Percentiles rank a stretch among this genome's conserved stretches.
Evolutionary conservation across 53 echinoderm and acorn worm species (phyloP).

Genomic region (Hippasteria phrygiana): DNA sequence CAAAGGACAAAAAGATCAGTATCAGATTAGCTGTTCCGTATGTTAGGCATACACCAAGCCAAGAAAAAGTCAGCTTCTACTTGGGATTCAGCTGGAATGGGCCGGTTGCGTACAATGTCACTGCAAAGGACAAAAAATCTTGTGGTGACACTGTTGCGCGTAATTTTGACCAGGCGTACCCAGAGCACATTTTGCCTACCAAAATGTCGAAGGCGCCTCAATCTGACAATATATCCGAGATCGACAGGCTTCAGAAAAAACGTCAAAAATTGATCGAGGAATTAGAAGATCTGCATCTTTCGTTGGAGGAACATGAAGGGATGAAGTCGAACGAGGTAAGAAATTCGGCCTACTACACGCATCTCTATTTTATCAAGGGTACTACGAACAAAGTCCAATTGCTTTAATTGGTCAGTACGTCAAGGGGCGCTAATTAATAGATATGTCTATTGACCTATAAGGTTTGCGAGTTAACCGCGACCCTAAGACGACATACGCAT

Average conservation of each 20-base stretch:
- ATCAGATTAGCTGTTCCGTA: conserved; percentile 20
- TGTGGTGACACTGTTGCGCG: background rate
- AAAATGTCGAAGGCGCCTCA: background rate
- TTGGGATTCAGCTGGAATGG: conserved; percentile 54
- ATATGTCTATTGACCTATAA: too few species aligned
- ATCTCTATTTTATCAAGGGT: too few species aligned
- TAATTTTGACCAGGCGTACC: background rate
- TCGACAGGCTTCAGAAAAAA: background rate
- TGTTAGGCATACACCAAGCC: background rate
- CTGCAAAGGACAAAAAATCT: background rate
- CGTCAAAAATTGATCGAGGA: background rate
- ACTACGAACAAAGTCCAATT: too few species aligned
- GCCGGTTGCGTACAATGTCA: conserved; percentile 47
- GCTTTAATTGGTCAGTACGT: too few species aligned
- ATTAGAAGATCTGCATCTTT: background rate
- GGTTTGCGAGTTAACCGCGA: too few species aligned
- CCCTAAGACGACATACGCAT: too few species aligned
- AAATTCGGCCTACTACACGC: background rate
- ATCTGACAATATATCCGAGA: background rate
- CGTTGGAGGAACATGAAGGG: background rate
- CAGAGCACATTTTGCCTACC: background rate
- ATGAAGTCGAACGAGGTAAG: background rate
- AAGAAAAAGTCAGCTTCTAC: conserved; percentile 38
- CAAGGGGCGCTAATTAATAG: too few species aligned
- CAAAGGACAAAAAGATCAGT: background rate